Percentiles rank a stretch among this genome's conserved stretches.
These are phyloP conservation scores for Microcebus murinus DNA, from an alignment of 2,113 vertebrate species.

Conservation along the genomic window DNA sequence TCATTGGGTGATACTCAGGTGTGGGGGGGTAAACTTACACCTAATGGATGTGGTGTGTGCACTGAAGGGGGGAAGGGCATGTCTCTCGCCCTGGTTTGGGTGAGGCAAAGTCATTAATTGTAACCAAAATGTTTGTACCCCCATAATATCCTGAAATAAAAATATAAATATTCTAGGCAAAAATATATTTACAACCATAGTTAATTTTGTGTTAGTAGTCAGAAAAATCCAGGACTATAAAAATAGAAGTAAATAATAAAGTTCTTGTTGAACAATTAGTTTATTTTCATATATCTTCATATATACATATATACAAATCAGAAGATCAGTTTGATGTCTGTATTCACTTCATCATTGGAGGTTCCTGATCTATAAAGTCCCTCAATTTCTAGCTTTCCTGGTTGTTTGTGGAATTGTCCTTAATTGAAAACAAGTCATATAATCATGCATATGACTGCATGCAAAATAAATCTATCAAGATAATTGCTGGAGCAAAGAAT, in stretches of 20 bases:
- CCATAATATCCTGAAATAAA: too few species aligned
- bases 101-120: too few species aligned
- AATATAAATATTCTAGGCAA: background rate
- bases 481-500: slow-evolving; percentile 42
- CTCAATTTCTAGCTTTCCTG: slow-evolving; percentile 27
- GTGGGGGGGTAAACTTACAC: too few species aligned
- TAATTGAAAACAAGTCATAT: slow-evolving; percentile 42
- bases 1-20: too few species aligned
- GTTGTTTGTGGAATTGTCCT: slow-evolving; percentile 13
- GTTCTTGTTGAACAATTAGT: background rate
- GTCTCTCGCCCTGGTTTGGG: too few species aligned
- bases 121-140: too few species aligned
- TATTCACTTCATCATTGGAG: background rate
- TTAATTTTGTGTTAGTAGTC: slow-evolving; percentile 39
- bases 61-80: too few species aligned
- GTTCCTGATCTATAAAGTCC: background rate
- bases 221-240: background rate
- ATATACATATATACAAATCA: background rate
- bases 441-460: slow-evolving; percentile 22
- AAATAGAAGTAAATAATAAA: slow-evolving; percentile 25
- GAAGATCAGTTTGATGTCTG: background rate
- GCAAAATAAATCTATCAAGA: slow-evolving; percentile 37
- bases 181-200: slow-evolving; percentile 8
- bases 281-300: background rate
- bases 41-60: too few species aligned